Evolutionary conservation across 2,888 invertebrate genomes (phyloP).

Genomic region (Chymomyza amoena): DNA sequence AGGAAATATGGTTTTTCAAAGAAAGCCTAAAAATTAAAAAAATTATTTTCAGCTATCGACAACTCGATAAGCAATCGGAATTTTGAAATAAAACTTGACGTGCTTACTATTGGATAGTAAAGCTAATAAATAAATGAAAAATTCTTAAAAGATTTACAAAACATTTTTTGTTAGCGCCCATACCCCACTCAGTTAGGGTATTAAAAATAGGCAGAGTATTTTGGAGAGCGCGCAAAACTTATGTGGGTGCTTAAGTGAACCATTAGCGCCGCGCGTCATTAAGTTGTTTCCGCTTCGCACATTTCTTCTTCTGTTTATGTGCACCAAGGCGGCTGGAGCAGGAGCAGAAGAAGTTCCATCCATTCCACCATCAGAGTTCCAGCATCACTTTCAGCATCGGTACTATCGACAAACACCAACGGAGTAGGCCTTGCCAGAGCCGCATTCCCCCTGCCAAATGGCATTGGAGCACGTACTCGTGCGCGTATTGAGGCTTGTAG

Average conservation of each 20-base stretch:
- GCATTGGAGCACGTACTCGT: slow-evolving; percentile 49
- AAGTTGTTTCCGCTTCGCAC: slow-evolving; percentile 74
- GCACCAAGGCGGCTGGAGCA: neutral
- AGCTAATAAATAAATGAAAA: too few relatives aligned
- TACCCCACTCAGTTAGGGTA: neutral
- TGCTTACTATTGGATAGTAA: too few relatives aligned
- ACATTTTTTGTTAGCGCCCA: too few relatives aligned
- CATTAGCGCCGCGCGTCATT: slow-evolving; percentile 74
- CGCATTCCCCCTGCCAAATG: slow-evolving; percentile 8
- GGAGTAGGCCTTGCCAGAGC: neutral
- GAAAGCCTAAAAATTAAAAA: too few relatives aligned
- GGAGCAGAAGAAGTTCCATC: neutral
- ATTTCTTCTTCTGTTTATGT: slow-evolving; percentile 60
- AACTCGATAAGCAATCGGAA: too few relatives aligned
- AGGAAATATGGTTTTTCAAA: too few relatives aligned
- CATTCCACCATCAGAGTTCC: neutral
- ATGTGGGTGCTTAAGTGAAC: slow-evolving; percentile 75
- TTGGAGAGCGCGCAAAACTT: slow-evolving; percentile 49
- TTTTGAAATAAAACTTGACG: too few relatives aligned
- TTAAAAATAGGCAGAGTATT: neutral
- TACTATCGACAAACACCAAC: neutral
- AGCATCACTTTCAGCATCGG: slow-evolving; percentile 2
- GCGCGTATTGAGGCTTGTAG: slow-evolving; percentile 49
- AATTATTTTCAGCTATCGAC: too few relatives aligned
- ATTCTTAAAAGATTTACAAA: too few relatives aligned